Evolutionary conservation across 2,797 vertebrate genomes (phyloP), one percentile per base, ranked within the genome.

Genomic region (Cygnus olor): DNA sequence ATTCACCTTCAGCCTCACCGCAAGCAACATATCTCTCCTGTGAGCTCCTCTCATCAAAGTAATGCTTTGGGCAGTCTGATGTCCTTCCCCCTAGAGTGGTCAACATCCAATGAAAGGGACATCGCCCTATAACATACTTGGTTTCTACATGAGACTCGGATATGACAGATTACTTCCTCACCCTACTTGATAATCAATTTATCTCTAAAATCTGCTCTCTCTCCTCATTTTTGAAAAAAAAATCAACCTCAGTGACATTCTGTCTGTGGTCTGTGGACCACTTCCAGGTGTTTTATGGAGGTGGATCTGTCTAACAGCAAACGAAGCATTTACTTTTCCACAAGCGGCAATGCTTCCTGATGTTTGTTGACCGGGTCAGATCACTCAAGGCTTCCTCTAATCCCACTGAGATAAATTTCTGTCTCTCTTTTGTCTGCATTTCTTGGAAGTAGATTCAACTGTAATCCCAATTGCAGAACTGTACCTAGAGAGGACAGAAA

Each of bases 201-300:
- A 79, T n/a, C 58, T 47, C 69, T 71, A 89, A 92, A 93, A 63
- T 78, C 45, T 88, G 45, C 66, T 74, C 30, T 86, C 65, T 88
- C 68, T 86, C 25, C n/a, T 19, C n/a, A 60, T 88, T 88, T 80
- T 53, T 30, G 42, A 38, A 80, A 66, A n/a, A n/a, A 36, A 64
- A 71, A 74, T 27, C 36, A 81, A 56, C 47, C 45, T 82, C 64
- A 85, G 38, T 85, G 93, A 89, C 5, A 38, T 88, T 94, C 88
- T 30, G 89, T 82, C 93, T 95, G 94, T 92, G 85, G 93, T 95
- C 74, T 90, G 68, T 94, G 87, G 88, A 95, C 83, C 80, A 92
- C 44, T 90, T 96, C 92, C 95, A 97, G 88, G 80, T 95, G 78
- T 80, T 96, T 96, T 96, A 95, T 88, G 81, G 83, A 95, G 90